These are phyloP conservation scores for Rallus limicola DNA, from an alignment of 2,113 vertebrate species.

Conservation along the genomic window DNA sequence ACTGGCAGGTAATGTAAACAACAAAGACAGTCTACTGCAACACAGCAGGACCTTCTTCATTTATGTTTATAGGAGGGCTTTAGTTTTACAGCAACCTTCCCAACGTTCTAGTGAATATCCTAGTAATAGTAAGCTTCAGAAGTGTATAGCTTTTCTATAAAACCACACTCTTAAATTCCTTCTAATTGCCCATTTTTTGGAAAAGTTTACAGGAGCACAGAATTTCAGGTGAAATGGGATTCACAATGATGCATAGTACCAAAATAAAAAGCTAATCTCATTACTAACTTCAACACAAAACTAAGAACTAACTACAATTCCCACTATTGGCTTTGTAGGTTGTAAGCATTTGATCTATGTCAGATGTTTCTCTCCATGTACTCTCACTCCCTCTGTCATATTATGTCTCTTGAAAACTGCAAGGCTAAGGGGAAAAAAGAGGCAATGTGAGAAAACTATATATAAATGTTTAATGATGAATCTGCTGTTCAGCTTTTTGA, in stretches of 20 bases:
- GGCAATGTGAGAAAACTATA: slow-evolving; percentile 53
- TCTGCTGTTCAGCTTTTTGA: slow-evolving; percentile 53
- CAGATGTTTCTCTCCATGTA: not conserved
- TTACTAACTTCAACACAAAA: not conserved
- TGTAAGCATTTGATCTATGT: not conserved
- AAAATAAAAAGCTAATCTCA: not conserved
- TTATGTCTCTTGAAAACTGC: slow-evolving; percentile 45
- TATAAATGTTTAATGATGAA: slow-evolving; percentile 71
- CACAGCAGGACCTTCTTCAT: not conserved
- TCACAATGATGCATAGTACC: not conserved
- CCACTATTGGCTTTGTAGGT: not conserved
- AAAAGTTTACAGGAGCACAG: not conserved
- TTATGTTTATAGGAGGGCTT: not conserved
- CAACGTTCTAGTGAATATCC: not conserved
- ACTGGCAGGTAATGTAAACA: not conserved
- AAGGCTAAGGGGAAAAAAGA: slow-evolving; percentile 28
- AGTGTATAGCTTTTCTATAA: not conserved
- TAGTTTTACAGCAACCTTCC: not conserved
- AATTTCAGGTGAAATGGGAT: not conserved
- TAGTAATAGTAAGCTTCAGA: not conserved
- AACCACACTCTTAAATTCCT: not conserved
- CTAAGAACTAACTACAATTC: not conserved
- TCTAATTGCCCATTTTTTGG: not conserved
- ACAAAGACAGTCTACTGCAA: not conserved
- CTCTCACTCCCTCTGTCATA: not conserved